Evolutionary conservation across 2,797 vertebrate species (phyloP).

Genomic region (Meriones psammophilus): DNA sequence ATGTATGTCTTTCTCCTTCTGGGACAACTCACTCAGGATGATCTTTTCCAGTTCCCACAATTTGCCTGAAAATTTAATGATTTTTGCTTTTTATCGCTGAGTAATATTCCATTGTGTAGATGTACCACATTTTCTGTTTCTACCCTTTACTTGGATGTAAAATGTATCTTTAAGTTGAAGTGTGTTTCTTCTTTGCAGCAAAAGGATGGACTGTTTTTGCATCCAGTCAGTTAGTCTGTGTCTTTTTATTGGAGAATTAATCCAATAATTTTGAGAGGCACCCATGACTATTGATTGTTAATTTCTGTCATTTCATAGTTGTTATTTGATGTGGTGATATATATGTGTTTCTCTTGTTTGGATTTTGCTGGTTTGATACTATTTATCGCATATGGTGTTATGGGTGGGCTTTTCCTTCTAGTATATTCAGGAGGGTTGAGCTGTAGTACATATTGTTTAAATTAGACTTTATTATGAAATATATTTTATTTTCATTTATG

Average conservation of each 20-base stretch:
- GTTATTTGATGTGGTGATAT: neutral
- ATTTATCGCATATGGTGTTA: neutral
- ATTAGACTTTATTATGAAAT: neutral
- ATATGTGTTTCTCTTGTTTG: neutral
- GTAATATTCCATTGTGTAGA: too few species aligned
- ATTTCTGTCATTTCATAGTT: neutral
- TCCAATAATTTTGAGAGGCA: neutral
- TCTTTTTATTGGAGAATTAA: neutral
- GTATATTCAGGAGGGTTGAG: neutral
- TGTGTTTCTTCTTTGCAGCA: neutral
- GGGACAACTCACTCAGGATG: too few species aligned
- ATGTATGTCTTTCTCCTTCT: too few species aligned
- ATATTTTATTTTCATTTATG: neutral
- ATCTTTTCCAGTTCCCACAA: too few species aligned
- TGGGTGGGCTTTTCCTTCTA: neutral
- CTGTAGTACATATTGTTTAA: neutral
- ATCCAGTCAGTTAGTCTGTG: neutral
- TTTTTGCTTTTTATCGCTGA: too few species aligned
- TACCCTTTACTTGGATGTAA: neutral
- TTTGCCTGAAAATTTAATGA: too few species aligned
- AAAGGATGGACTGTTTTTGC: neutral
- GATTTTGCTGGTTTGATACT: neutral
- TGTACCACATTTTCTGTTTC: too few species aligned
- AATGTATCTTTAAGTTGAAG: neutral
- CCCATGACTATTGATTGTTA: neutral